Conservation (phyloP, 2,888 invertebrate genomes). For the Sialis fuliginosa region DNA sequence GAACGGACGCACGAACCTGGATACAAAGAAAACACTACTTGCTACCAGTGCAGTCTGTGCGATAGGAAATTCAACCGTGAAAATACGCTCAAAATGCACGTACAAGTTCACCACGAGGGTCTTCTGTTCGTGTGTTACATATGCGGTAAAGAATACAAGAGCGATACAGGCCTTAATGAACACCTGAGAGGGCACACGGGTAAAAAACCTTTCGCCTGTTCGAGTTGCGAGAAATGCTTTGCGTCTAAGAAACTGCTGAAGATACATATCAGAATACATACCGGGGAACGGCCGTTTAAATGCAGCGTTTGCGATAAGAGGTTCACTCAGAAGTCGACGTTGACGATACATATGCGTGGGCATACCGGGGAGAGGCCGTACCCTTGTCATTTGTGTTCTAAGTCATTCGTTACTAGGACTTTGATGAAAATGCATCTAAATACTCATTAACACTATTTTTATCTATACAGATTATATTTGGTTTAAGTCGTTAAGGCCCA, state of each 20-base stretch:
- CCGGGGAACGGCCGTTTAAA: slow-evolving; percentile 4
- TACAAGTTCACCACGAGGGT: slow-evolving; percentile 4
- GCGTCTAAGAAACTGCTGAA: slow-evolving; percentile 1
- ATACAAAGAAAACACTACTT: slow-evolving; percentile 6
- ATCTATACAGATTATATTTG: too few species aligned
- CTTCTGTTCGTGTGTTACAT: slow-evolving; percentile 10
- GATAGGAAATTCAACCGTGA: slow-evolving; percentile 3
- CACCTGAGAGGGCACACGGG: slow-evolving; percentile 28
- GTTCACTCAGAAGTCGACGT: slow-evolving; percentile 35
- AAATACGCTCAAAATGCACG: background rate
- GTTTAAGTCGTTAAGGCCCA: too few species aligned
- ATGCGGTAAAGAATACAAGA: slow-evolving; percentile 11
- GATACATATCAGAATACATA: slow-evolving; percentile 5
- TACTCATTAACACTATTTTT: slow-evolving; percentile 18
- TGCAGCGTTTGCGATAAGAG: slow-evolving; percentile 11
- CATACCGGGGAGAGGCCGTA: slow-evolving; percentile 12
- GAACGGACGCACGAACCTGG: slow-evolving; percentile 9
- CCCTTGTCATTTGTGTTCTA: slow-evolving; percentile 5
- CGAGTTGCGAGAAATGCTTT: slow-evolving; percentile 6
- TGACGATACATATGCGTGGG: slow-evolving; percentile 33
- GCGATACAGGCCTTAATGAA: slow-evolving; percentile 2
- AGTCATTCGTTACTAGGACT: slow-evolving; percentile 24
- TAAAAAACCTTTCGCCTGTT: slow-evolving; percentile 9
- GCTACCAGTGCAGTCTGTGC: slow-evolving; percentile 9
- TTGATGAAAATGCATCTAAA: slow-evolving; percentile 36